Percentiles rank a stretch among this genome's conserved stretches.
These are phyloP conservation scores for Acanthosepion pharaonis DNA, from an alignment of 2,888 invertebrate genomes.

Conservation along the genomic window DNA sequence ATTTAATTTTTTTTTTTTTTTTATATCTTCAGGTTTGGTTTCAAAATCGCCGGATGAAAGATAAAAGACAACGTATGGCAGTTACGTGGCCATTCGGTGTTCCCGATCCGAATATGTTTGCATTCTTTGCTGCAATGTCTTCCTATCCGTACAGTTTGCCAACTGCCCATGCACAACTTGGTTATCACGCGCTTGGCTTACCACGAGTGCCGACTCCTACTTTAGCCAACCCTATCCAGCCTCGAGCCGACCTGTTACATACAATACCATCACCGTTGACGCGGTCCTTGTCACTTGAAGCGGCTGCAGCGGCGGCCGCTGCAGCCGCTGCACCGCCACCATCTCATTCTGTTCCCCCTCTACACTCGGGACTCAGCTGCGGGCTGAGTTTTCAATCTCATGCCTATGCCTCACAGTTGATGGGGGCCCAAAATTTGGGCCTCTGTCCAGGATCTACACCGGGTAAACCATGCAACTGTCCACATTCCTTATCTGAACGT, in stretches of 20 bases:
- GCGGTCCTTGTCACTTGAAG: slow-evolving; percentile 18
- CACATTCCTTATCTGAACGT: slow-evolving; percentile 39
- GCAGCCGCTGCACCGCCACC: not conserved
- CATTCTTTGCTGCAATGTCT: slow-evolving; percentile 84
- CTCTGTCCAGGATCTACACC: slow-evolving; percentile 39
- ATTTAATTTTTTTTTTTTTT: no score
- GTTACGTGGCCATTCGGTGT: slow-evolving; percentile 91
- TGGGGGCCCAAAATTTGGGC: slow-evolving; percentile 35
- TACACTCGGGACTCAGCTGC: not conserved
- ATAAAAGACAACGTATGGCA: slow-evolving; percentile 95
- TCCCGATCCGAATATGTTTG: slow-evolving; percentile 90
- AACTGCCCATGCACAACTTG: slow-evolving; percentile 34
- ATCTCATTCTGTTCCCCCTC: not conserved
- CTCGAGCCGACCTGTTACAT: slow-evolving; percentile 77
- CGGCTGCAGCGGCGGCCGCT: not conserved
- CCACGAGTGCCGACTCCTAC: slow-evolving; percentile 76
- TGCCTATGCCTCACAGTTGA: slow-evolving; percentile 36
- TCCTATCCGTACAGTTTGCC: slow-evolving; percentile 63
- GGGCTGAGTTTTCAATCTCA: slow-evolving; percentile 44
- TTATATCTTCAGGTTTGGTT: slow-evolving; percentile 83
- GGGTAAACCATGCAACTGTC: slow-evolving; percentile 41
- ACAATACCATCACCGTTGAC: slow-evolving; percentile 50
- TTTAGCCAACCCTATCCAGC: slow-evolving; percentile 87
- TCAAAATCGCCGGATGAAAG: slow-evolving; percentile 97
- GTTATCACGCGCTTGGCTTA: slow-evolving; percentile 34